Evolutionary conservation across 2,888 invertebrate species (phyloP), one percentile per base, ranked within the genome.

Genomic region (Oscheius onirici): DNA sequence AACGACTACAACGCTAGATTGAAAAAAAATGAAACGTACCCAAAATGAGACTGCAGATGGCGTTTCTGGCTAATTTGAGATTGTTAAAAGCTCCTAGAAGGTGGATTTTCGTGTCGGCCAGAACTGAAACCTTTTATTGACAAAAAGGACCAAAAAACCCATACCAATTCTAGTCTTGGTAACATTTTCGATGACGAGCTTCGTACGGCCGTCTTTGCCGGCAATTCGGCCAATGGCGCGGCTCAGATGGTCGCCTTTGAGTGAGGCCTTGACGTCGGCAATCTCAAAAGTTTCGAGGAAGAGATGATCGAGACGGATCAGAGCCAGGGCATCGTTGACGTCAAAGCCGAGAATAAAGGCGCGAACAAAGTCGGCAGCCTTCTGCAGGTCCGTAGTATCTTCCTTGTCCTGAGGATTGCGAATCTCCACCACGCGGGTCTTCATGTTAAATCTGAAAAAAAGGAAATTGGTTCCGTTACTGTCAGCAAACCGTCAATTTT

Each of bases 151-250:
- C 34, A 34, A 15, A 26, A 40, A 15, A 17, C 24, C 65, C 20
- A 28, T n/a, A 77, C 77, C 80, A 24, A 99, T 96, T 88, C 99
- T 92, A 0, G 97, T 97, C 90, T 96, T 97, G 0, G 97, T 99
- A 0, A 94, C 95, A 89, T 99, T 99, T 90, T 99, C 99, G 84
- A 99, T 97, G 0, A 97, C 96, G 88, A 94, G 96, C 88, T 97
- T 97, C 0, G 97, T 99, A 75, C 80, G 74, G 49, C 82, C 82
- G 68, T 26, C 94, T 90, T 97, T 97, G 0, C 99, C 99, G 1
- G 99, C 99, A 46, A 99, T 90, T 71, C 99, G 91, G n/a, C 96
- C 99, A 81, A 99, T 94, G 0, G 97, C 97, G 86, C 99, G 91
- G 20, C 80, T 77, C 44, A 76, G 71, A 69, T 78, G 72, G 46